Evolutionary conservation across 2,888 invertebrate genomes (phyloP).

Genomic region (Dasypolia templi): DNA sequence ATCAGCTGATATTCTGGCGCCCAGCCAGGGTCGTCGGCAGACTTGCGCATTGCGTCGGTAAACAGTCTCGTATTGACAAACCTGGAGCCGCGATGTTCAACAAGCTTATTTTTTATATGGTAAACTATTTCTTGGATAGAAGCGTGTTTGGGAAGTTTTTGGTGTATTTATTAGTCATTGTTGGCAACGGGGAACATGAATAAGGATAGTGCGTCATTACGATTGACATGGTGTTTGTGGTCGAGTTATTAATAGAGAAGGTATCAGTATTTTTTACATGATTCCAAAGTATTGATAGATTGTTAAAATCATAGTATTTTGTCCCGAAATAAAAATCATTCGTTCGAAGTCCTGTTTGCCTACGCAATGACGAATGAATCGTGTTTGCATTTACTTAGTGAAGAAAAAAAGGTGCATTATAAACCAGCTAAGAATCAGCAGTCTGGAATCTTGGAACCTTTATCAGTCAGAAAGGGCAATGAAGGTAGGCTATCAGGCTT

Average conservation of each 20-base stretch:
- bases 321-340: slow-evolving; percentile 14
- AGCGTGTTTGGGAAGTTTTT: background rate
- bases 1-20: slow-evolving; percentile 81
- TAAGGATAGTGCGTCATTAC: background rate
- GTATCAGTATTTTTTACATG: background rate
- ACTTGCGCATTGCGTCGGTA: slow-evolving; percentile 84
- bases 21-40: slow-evolving; percentile 72
- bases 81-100: slow-evolving; percentile 59
- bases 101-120: slow-evolving; percentile 61
- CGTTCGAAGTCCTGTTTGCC: background rate
- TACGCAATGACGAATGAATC: background rate
- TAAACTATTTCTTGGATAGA: slow-evolving; percentile 30
- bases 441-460: slow-evolving; percentile 7
- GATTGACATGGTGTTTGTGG: background rate
- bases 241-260: background rate
- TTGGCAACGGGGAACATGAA: background rate
- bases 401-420: slow-evolving; percentile 14
- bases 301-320: background rate
- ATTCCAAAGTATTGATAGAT: background rate
- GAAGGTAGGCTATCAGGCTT: slow-evolving; percentile 1
- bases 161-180: slow-evolving; percentile 2
- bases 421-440: slow-evolving; percentile 7
- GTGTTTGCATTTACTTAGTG: background rate
- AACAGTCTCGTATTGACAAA: slow-evolving; percentile 72
- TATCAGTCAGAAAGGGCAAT: slow-evolving; percentile 12